These are phyloP conservation scores for Heliconius congener DNA, from an alignment of 1,140 invertebrate species.

Conservation along the genomic window DNA sequence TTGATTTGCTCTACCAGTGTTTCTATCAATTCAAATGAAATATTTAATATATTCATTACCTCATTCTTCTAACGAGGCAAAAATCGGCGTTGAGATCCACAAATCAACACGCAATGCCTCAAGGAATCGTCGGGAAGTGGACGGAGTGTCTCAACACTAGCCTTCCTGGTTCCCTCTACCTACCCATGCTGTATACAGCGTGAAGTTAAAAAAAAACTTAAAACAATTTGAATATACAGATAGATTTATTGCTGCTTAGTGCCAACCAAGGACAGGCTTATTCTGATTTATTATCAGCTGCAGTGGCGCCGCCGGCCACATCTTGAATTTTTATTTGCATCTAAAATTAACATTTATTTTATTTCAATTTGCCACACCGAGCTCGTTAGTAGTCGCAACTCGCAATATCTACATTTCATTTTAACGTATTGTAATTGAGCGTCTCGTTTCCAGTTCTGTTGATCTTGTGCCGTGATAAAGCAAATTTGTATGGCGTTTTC, in stretches of 20 bases:
- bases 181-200: background rate
- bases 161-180: background rate
- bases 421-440: conserved; percentile 37
- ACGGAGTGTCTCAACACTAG: background rate
- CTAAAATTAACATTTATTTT: conserved; percentile 47
- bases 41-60: too few species aligned
- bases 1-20: too few species aligned
- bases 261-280: conserved; percentile 20
- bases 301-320: conserved; percentile 42
- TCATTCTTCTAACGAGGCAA: too few species aligned
- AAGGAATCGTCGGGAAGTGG: too few species aligned
- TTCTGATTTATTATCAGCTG: conserved; percentile 43
- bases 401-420: conserved; percentile 18
- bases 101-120: too few species aligned
- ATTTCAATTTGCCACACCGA: conserved; percentile 40
- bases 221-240: conserved; percentile 11
- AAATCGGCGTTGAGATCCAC: too few species aligned
- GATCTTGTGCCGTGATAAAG: conserved; percentile 4
- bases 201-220: background rate
- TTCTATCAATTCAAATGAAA: too few species aligned
- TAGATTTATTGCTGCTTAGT: conserved; percentile 13
- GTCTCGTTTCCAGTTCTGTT: conserved; percentile 19
- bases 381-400: conserved; percentile 35
- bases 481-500: background rate
- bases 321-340: conserved; percentile 43